Percentiles rank a stretch among this genome's conserved stretches.
Evolutionary conservation across 1,140 invertebrate genomes (phyloP).

Genomic region (Macrosteles quadrilineatus): DNA sequence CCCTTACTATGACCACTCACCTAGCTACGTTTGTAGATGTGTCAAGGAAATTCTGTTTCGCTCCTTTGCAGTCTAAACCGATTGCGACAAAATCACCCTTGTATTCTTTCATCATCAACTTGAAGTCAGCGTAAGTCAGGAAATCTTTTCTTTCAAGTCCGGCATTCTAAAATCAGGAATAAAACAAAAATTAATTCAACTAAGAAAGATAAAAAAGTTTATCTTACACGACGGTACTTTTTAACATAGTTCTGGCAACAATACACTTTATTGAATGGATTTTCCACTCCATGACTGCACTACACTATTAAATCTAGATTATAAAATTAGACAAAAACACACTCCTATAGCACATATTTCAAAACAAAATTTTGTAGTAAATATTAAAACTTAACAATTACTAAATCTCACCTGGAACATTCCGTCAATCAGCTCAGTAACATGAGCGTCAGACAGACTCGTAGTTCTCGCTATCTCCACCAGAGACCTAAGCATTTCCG

Average conservation of each 20-base stretch:
- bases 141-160: slow-evolving; percentile 90
- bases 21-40: slow-evolving; percentile 92
- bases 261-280: no score
- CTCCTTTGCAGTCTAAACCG: slow-evolving; percentile 94
- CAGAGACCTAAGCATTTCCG: slow-evolving; percentile 90
- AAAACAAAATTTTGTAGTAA: no score
- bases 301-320: no score
- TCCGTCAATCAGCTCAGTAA: slow-evolving; percentile 90
- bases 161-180: slow-evolving; percentile 63
- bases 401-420: slow-evolving; percentile 93
- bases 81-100: slow-evolving; percentile 96
- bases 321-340: no score
- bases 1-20: slow-evolving; percentile 44
- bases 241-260: no score
- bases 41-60: slow-evolving; percentile 93
- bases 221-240: no score
- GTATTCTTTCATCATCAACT: slow-evolving; percentile 95
- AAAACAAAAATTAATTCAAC: no score
- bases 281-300: no score
- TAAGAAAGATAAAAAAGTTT: no score
- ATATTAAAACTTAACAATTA: no score
- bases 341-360: no score
- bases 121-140: slow-evolving; percentile 94
- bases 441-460: slow-evolving; percentile 83
- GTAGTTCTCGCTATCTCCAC: slow-evolving; percentile 94